Base-by-base conservation (phyloP, 2,888 invertebrate genomes). In the Drosophila buzzatii region DNA sequence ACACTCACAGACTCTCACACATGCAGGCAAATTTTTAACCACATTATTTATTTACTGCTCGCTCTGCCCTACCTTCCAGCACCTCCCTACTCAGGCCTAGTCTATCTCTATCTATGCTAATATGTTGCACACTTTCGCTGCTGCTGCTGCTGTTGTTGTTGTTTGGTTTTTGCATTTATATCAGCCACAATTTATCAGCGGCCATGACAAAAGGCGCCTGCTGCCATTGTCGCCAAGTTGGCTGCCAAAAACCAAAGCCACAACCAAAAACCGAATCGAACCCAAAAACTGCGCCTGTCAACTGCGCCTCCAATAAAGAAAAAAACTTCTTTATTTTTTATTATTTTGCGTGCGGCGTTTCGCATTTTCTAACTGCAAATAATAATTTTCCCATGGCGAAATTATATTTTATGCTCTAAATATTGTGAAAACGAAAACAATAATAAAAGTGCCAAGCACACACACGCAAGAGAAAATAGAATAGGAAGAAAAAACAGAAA, bases 121-220 rank as follows among this genome's bases (percentile, higher is more conserved):
- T 82, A 75, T 87, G 83, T 69, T 89, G 82, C 85, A 80, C 83
- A 85, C 73, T 85, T 73, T 72, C 59, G 67, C 47, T 4, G 76
- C 31, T 33, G 33, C 9, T 33, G 33, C 9, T 41, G 9, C 3
- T 75, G 69, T 74, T 79, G 76, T 41, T 78, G 61, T 58, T 73
- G 76, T 73, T 82, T 70, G 73, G 70, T 62, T 78, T 83, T 81
- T 84, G 89, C 79, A 82, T 87, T 85, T 83, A 80, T 85, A 90
- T 90, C 89, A 82, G 76, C 86, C 84, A 76, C 90, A 90, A 89
- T 90, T 89, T 89, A 89, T 90, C 90, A 90, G 86, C 67, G 76
- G 71, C 89, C 73, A 82, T 79, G 85, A 90, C 89, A 90, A 88
- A 86, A 85, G 90, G 89, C 86, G 79, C 81, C 70, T 71, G 70